Evolutionary conservation across 1,140 invertebrate genomes (phyloP), one percentile per base, ranked within the genome.

Genomic region (Danaus melanippus): DNA sequence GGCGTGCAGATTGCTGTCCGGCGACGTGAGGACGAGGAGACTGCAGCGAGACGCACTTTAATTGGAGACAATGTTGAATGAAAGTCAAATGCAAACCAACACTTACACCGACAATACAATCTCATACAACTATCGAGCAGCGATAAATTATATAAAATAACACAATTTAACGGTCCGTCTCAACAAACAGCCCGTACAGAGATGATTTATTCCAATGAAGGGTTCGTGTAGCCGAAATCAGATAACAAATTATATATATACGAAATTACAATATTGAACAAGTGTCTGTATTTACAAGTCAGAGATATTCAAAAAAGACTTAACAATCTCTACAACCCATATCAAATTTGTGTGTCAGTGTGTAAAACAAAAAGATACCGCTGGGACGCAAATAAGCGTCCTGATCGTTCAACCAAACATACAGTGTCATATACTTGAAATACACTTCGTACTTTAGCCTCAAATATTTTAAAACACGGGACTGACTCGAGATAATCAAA

Each of bases 281-380:
- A 62, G 39, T 43, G 44, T 10, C 42, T 58, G 50, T 48, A 67
- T 53, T 77, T 74, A 67, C 46, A 47, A 71, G 74, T 68, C 67
- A 71, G 62, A 64, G 58, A 71, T 60, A 66, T 64, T 62, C 66
- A 59, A 78, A 74, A 79, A 64, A 55, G 72, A 64, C 40, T 5
- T 56, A 60, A 55, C 46, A 15, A 58, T 62, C 54, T 64, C 59
- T 56, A 69, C 76, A 61, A 79, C 76, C 76, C 72, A 74, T 52
- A 67, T 84, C 74, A 81, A 75, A 74, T 65, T 68, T 66, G 66
- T 58, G 49, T 49, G 60, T 56, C 53, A 61, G 60, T 42, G 62
- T 55, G 52, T 53, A 63, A 60, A 55, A 64, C 64, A 71, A 72
- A 71, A 66, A 65, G 60, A 72, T 51, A 64, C 62, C 49, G 58